Evolutionary conservation across 2,797 vertebrate species (phyloP).

Genomic region (Acipenser transmontanus): DNA sequence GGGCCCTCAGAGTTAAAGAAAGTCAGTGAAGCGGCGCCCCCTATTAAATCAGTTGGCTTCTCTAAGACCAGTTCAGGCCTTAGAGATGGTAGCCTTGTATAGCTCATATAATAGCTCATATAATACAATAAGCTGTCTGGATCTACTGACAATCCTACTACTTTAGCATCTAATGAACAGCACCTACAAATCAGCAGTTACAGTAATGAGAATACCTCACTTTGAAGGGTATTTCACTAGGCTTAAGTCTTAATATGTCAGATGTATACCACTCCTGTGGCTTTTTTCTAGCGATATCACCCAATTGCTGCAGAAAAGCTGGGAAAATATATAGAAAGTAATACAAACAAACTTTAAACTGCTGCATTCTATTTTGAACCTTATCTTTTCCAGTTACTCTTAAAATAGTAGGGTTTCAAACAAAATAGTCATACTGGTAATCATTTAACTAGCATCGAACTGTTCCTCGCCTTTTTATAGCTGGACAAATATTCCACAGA

Average conservation of each 20-base stretch:
- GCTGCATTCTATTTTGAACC: too few relatives aligned
- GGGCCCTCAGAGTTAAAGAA: not conserved
- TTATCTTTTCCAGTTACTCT: too few relatives aligned
- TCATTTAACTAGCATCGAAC: too few relatives aligned
- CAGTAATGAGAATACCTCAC: conserved; percentile 1
- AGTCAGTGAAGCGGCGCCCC: not conserved
- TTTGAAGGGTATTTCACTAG: not conserved
- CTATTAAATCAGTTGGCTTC: conserved; percentile 1
- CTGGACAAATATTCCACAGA: too few relatives aligned
- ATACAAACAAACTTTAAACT: too few relatives aligned
- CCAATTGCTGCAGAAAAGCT: not conserved
- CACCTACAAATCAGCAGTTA: not conserved
- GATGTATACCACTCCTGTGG: not conserved
- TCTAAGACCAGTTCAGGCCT: not conserved
- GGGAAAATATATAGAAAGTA: not conserved
- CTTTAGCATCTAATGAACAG: not conserved
- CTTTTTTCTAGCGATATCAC: too few relatives aligned
- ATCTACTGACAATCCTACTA: not conserved
- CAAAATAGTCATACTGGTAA: too few relatives aligned
- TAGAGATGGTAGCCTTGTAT: not conserved
- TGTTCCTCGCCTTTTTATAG: too few relatives aligned
- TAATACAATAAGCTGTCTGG: conserved; percentile 1
- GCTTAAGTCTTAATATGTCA: not conserved
- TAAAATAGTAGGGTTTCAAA: too few relatives aligned
- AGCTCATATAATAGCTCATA: not conserved